These are phyloP conservation scores for Brachypteracias leptosomus DNA, from an alignment of 2,113 vertebrate species.

Conservation along the genomic window DNA sequence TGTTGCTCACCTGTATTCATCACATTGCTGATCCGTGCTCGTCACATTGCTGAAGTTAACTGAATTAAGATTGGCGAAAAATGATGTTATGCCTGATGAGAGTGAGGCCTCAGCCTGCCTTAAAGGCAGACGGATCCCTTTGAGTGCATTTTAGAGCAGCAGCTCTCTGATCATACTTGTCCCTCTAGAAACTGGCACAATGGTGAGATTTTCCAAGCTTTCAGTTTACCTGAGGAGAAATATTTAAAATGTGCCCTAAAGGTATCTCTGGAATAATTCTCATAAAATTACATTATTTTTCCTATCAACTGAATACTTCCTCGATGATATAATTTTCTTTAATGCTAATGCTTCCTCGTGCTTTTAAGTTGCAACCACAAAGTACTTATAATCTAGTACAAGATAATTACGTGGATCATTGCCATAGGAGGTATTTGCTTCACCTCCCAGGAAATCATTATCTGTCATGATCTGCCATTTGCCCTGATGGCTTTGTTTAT, in stretches of 20 bases:
- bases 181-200: neutral
- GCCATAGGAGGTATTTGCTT: neutral
- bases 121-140: neutral
- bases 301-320: neutral
- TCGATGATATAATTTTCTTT: neutral
- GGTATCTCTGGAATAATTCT: neutral
- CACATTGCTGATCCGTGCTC: neutral
- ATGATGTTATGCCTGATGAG: neutral
- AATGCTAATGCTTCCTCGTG: neutral
- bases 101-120: neutral
- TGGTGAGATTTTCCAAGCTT: neutral
- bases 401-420: neutral
- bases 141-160: neutral
- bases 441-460: conserved; percentile 34
- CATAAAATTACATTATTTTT: neutral
- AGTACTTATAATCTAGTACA: neutral
- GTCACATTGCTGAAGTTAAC: neutral
- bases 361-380: neutral
- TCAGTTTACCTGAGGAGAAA: neutral
- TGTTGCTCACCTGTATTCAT: neutral
- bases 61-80: neutral
- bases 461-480: neutral
- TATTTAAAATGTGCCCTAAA: neutral
- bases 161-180: neutral
- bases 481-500: conserved; percentile 16